Evolutionary conservation across 1,140 invertebrate genomes (phyloP).

Genomic region (Drosophila nebulosa): DNA sequence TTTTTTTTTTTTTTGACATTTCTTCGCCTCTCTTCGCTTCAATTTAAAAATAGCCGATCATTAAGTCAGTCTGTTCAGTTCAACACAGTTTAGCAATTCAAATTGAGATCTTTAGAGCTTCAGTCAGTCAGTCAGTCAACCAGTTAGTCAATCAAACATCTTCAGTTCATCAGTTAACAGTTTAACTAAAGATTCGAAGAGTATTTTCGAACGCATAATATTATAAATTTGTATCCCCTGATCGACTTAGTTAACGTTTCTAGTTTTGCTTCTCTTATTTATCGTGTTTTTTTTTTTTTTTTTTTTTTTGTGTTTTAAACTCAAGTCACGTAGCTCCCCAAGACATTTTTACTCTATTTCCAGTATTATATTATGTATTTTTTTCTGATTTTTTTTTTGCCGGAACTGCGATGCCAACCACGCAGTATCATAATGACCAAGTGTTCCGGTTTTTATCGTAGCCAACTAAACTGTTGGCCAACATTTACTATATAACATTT

Average conservation of each 20-base stretch:
- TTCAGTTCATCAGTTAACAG: conserved; percentile 11
- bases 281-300: not conserved
- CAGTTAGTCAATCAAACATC: conserved; percentile 58
- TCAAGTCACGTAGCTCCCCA: conserved; percentile 40
- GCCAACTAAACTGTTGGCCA: not conserved
- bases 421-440: conserved; percentile 39
- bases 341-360: conserved; percentile 36
- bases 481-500: conserved; percentile 41
- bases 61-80: conserved; percentile 46
- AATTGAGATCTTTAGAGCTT: conserved; percentile 32
- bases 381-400: conserved; percentile 5
- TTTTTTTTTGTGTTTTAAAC: not conserved
- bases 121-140: no score
- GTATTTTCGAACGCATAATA: conserved; percentile 42
- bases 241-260: conserved; percentile 21
- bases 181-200: conserved; percentile 34
- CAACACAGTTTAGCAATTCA: conserved; percentile 67
- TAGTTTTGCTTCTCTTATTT: not conserved
- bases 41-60: conserved; percentile 53
- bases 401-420: conserved; percentile 46
- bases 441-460: conserved; percentile 47
- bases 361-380: conserved; percentile 26
- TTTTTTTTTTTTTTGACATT: conserved; percentile 25
- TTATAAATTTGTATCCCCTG: conserved; percentile 12
- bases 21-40: conserved; percentile 15